phyloP scores from a whole-genome alignment of 2,113 vertebrate species.

The Atherinomorus stipes region DNA sequence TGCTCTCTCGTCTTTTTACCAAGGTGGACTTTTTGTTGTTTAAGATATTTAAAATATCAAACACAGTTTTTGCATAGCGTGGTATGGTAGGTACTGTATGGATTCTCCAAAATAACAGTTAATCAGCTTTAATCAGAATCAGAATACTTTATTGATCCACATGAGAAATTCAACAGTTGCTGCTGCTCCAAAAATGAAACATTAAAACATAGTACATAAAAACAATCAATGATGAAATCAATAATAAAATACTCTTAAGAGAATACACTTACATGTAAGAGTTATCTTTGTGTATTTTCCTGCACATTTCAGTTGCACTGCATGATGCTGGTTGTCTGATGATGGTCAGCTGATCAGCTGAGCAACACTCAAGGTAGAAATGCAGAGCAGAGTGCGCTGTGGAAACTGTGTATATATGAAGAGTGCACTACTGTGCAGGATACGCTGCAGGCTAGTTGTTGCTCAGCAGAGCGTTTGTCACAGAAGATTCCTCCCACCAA shows the following conservation, averaged over 20 bases:
- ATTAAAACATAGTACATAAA: too few species aligned
- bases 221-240: too few species aligned
- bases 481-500: constrained; percentile 58
- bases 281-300: constrained; percentile 6
- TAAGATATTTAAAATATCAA: neutral
- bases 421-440: constrained; percentile 39
- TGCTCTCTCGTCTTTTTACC: constrained; percentile 16
- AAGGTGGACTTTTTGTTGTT: neutral
- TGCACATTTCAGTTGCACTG: neutral
- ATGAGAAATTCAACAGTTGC: too few species aligned
- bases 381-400: constrained; percentile 26
- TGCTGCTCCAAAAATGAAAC: too few species aligned
- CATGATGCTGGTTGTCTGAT: constrained; percentile 16
- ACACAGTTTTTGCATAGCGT: too few species aligned
- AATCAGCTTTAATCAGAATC: too few species aligned
- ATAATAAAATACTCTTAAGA: too few species aligned
- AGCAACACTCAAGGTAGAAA: constrained; percentile 28
- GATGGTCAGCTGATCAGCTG: constrained; percentile 35
- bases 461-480: constrained; percentile 52
- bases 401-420: constrained; percentile 40
- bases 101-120: constrained; percentile 4
- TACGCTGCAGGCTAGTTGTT: constrained; percentile 33
- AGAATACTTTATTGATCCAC: too few species aligned
- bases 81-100: too few species aligned
- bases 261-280: too few species aligned